Conservation (phyloP, 2,113 vertebrate genomes). For the Nipponia nippon region DNA sequence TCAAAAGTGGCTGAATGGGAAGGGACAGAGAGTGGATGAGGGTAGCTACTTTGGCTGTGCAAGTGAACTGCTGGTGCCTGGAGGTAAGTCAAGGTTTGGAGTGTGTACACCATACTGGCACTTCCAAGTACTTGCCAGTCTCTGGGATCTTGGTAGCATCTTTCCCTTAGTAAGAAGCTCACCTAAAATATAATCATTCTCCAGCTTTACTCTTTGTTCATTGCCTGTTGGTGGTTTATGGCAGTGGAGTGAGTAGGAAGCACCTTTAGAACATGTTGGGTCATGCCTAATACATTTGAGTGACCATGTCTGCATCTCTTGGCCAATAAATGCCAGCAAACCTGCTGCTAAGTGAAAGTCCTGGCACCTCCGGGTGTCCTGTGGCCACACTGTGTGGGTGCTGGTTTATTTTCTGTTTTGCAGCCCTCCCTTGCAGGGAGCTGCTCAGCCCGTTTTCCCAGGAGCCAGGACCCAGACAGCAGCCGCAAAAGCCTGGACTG, state of each 20-base stretch:
- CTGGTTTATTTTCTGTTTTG: neutral
- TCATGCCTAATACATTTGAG: neutral
- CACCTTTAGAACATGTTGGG: neutral
- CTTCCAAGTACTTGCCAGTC: neutral
- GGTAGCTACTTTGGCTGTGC: neutral
- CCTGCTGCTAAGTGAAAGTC: neutral
- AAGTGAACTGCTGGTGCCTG: neutral
- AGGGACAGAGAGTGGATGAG: neutral
- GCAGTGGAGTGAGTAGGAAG: neutral
- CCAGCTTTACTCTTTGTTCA: neutral
- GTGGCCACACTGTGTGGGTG: neutral
- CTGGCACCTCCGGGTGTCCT: neutral
- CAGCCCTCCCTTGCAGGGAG: neutral
- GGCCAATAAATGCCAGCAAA: neutral
- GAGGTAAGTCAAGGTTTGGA: neutral
- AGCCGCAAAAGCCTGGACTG: neutral
- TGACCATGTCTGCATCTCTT: neutral
- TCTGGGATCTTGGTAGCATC: neutral
- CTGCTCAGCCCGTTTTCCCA: neutral
- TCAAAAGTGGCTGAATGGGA: neutral
- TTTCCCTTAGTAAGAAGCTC: neutral
- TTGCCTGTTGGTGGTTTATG: neutral
- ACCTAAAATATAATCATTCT: neutral
- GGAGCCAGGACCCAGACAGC: neutral
- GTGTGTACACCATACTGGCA: rapidly evolving